Evolutionary conservation across 2,113 vertebrate genomes (phyloP), one percentile per base, ranked within the genome.

Genomic region (Diadophis punctatus): DNA sequence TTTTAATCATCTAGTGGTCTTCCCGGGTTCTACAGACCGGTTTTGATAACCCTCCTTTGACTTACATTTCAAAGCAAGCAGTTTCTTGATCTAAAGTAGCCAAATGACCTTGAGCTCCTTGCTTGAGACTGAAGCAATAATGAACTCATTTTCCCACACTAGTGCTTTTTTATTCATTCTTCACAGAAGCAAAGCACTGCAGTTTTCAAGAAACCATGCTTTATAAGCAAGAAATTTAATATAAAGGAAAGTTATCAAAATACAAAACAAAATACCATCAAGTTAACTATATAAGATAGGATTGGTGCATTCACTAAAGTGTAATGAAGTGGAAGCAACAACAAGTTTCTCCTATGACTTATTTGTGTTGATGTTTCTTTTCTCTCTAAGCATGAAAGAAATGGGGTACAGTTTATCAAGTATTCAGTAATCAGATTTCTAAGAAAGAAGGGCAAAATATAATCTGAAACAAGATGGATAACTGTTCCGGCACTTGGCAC

Each of bases 211-310:
- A 48, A 18, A 60, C 12, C 14, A 10, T 27, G 63, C 18, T 93
- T 95, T 90, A 91, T 96, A 95, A 95, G 95, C 94, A 96, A 90
- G 80, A 93, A 89, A 93, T 74, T 74, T 95, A 91, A 91, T 96
- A 95, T 95, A 96, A 94, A 96, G 91, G 85, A 93, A 89, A 93
- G 96, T 95, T 96, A 88, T 92, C n/a, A 74, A 95, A 95, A 96
- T 30, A 58, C 43, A 53, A 55, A 55, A 16, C n/a, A 48, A 25
- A 25, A 46, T 86, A 88, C 94, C 89, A 90, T 39, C 95, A 96
- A 97, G 96, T 95, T 95, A 97, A 97, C 95, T 95, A 96, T 94
- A 93, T 96, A 95, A 94, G 96, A 95, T 95, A 96, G 95, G 93
- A 97, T 96, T 92, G 93, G 94, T 93, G 91, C 92, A 96, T 95